Evolutionary conservation across 1,140 invertebrate species (phyloP).

Genomic region (Drosophila sproati): DNA sequence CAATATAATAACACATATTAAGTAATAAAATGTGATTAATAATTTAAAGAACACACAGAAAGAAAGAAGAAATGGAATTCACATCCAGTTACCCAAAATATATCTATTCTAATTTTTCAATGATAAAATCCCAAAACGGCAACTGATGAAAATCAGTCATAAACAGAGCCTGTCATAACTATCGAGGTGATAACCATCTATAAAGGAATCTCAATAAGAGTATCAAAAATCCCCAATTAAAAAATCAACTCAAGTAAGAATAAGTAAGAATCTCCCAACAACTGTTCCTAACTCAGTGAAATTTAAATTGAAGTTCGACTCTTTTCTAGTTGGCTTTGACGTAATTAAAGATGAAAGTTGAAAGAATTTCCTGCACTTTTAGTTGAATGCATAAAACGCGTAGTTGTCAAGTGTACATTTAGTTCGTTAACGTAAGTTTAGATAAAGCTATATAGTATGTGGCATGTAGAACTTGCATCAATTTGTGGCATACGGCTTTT

Average conservation of each 20-base stretch:
- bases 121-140: too few relatives aligned
- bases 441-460: slow-evolving; percentile 16
- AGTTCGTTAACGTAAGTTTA: not conserved
- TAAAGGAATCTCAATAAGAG: not conserved
- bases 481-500: slow-evolving; percentile 8
- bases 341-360: not conserved
- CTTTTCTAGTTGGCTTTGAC: not conserved
- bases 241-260: not conserved
- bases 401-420: not conserved
- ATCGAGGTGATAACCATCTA: not conserved
- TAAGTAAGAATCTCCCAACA: not conserved
- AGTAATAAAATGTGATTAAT: too few relatives aligned
- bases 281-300: not conserved
- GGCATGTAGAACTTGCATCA: slow-evolving; percentile 17
- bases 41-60: too few relatives aligned
- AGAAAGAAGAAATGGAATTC: too few relatives aligned
- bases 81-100: too few relatives aligned
- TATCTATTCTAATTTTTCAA: too few relatives aligned
- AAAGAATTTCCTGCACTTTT: not conserved
- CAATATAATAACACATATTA: too few relatives aligned
- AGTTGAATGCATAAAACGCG: not conserved
- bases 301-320: not conserved
- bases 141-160: not conserved
- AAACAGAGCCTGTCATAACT: not conserved
- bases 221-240: not conserved